These are phyloP conservation scores for Lypha dubia DNA, from an alignment of 2,888 invertebrate species.

Conservation along the genomic window DNA sequence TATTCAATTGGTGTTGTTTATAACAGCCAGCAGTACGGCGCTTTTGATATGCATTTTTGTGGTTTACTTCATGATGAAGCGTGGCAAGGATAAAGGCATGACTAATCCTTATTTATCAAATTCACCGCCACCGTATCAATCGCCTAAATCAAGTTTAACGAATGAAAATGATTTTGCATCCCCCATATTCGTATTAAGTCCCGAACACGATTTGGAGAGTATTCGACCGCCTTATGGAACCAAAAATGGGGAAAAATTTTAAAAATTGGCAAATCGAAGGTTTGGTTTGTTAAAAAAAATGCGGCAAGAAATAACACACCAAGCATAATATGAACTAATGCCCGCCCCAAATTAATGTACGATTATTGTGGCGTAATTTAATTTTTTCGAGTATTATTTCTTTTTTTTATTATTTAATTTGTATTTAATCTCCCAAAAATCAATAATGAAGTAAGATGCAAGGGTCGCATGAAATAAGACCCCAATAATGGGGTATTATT, in stretches of 20 bases:
- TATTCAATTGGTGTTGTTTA: conserved; percentile 90
- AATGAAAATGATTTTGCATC: conserved; percentile 81
- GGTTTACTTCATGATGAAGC: conserved; percentile 89
- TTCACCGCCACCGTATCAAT: conserved; percentile 61
- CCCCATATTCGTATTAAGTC: conserved; percentile 83
- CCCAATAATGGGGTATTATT: too few species aligned
- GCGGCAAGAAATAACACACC: too few species aligned
- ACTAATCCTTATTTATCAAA: conserved; percentile 73
- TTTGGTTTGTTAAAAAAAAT: background rate
- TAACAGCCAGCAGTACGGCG: conserved; percentile 90
- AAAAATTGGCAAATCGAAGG: background rate
- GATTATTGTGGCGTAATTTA: too few species aligned
- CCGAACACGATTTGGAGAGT: conserved; percentile 76
- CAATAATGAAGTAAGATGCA: too few species aligned
- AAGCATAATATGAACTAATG: too few species aligned
- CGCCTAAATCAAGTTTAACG: conserved; percentile 68
- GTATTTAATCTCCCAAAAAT: too few species aligned
- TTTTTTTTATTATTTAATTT: too few species aligned
- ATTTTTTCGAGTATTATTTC: too few species aligned
- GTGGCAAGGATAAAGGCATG: conserved; percentile 84
- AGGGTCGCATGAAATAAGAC: too few species aligned
- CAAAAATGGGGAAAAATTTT: conserved; percentile 47
- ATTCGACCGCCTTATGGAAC: conserved; percentile 72
- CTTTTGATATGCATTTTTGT: conserved; percentile 91
- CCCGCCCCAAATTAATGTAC: too few species aligned